Base-by-base conservation (phyloP, 2,888 invertebrate genomes). In the Mimas tiliae region DNA sequence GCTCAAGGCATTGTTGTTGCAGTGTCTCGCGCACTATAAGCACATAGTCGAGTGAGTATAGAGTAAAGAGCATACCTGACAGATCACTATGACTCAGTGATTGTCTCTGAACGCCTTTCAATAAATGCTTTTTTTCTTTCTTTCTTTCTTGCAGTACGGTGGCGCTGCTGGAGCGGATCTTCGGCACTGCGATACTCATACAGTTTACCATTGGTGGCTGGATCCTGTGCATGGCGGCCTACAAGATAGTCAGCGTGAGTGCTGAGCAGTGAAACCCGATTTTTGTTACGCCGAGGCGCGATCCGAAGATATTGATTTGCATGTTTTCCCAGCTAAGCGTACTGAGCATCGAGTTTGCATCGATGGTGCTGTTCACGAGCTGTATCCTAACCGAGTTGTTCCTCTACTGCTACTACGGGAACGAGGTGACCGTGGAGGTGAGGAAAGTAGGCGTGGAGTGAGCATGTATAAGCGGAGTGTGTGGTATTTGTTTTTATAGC, bases 371-470 rank as follows among this genome's bases (percentile, higher is more conserved):
- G 14, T 95, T 94, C 80, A 91, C 94, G 67, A 77, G 80, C 62
- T 95, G 95, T 76, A 94, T 95, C 78, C 81, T 95, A 19, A 86
- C 93, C 9, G 94, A 95, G 81, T 83, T 95, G 72, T 93, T 94
- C 70, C 81, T 95, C 1, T 94, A 94, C 78, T 95, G 95, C 78
- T 95, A 93, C 84, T 94, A 90, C 73, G 95, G 95, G 9, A 95
- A 95, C 75, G 94, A 94, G 77, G 89, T 95, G 6, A 89, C 93
- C 0, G 81, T 91, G 2, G 91, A 94, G 90, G 95, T 95, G 69
- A 12, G 45, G 12, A 11, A 6, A 42, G 12, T 6, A 45, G 14
- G 1, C 14, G 1, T 11, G 14, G 38, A 55, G 38, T 38, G 6
- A 12, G 19, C 7, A 12, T 38, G 58, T 16, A 12, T 11, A 8